These are phyloP conservation scores for Panzeria rudis DNA, from an alignment of 2,888 invertebrate genomes.

Conservation along the genomic window DNA sequence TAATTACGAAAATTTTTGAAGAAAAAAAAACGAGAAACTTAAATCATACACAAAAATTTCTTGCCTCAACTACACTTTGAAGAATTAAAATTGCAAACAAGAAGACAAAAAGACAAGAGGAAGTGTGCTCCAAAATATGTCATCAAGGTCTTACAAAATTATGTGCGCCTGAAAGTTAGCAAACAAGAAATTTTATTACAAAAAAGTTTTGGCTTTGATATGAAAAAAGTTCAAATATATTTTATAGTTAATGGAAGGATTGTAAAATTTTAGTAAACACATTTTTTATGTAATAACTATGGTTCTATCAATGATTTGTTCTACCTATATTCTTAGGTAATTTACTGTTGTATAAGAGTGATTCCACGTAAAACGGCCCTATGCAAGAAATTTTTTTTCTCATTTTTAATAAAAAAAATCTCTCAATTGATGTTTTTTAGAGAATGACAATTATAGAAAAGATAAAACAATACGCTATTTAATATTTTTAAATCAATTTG, in stretches of 20 bases:
- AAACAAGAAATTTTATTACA: neutral
- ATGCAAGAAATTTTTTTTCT: too few relatives aligned
- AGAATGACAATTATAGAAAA: too few relatives aligned
- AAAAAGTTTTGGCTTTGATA: neutral
- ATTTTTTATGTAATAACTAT: too few relatives aligned
- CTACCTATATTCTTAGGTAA: too few relatives aligned
- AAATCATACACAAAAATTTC: conserved; percentile 29
- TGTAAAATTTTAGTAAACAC: too few relatives aligned
- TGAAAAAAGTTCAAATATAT: neutral
- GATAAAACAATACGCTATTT: too few relatives aligned
- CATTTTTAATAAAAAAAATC: too few relatives aligned
- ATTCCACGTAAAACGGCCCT: too few relatives aligned
- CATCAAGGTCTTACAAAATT: conserved; percentile 17
- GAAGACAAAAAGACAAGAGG: neutral
- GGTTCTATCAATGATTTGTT: too few relatives aligned
- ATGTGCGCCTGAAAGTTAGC: neutral
- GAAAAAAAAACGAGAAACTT: conserved; percentile 2
- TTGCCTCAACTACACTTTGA: conserved; percentile 37
- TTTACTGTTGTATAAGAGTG: too few relatives aligned
- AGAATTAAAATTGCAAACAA: conserved; percentile 33
- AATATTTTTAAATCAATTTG: too few relatives aligned
- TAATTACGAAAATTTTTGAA: conserved; percentile 32
- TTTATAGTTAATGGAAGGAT: neutral
- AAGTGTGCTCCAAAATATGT: conserved; percentile 23
- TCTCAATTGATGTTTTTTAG: too few relatives aligned